These are phyloP conservation scores for Choloepus hoffmanni DNA, from an alignment of 2,113 vertebrate species.

Conservation along the genomic window DNA sequence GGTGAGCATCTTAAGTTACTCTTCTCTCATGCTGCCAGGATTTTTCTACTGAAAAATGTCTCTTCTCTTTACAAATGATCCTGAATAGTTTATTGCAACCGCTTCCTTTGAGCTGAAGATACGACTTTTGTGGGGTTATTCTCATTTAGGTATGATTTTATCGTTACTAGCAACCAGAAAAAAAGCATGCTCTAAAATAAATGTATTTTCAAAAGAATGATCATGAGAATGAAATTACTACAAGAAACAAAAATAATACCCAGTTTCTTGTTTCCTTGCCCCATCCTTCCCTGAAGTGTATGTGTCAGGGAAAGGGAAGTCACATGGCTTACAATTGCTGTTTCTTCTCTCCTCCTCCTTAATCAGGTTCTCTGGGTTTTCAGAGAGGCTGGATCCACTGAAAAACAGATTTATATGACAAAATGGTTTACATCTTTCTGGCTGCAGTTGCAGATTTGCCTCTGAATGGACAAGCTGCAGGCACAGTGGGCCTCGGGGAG, in stretches of 20 bases:
- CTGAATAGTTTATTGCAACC: neutral
- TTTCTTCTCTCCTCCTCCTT: neutral
- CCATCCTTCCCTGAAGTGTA: neutral
- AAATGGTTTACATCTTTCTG: neutral
- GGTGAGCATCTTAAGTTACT: neutral
- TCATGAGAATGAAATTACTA: neutral
- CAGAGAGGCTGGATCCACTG: neutral
- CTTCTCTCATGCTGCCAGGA: neutral
- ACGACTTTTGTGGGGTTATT: neutral
- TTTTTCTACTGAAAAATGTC: neutral
- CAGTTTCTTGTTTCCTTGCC: neutral
- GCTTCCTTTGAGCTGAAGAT: neutral
- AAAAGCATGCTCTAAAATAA: neutral
- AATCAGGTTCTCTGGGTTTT: neutral
- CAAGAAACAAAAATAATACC: neutral
- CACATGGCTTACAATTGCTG: accelerated
- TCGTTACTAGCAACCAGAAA: neutral
- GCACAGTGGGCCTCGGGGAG: neutral
- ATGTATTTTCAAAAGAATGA: neutral
- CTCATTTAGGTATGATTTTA: constrained; percentile 26
- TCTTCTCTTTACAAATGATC: neutral
- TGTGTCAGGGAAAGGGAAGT: neutral
- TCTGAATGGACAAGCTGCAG: constrained; percentile 38
- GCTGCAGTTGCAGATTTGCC: constrained; percentile 37
- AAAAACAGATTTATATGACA: constrained; percentile 32